Evolutionary conservation across 2,113 vertebrate genomes (phyloP), one percentile per base, ranked within the genome.

Genomic region (Antigone vipio): DNA sequence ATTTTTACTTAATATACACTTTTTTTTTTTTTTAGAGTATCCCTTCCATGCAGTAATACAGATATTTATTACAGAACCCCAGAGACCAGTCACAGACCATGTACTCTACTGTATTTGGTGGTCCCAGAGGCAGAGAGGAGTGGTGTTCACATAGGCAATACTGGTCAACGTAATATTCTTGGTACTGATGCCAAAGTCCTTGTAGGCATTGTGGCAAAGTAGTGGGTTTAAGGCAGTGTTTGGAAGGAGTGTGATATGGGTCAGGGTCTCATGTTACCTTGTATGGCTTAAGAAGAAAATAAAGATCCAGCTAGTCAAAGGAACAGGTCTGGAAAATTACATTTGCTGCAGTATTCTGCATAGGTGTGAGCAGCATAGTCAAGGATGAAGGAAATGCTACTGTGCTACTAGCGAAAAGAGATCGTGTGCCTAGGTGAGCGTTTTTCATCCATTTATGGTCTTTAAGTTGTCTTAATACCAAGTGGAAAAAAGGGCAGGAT

Each of bases 1-100:
- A 53, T 92, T 96, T 94, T 91, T 86, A 79, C 84, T 91, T 88
- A 60, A 82, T 52, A 38, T 16, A 22, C 7, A 3, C 56, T 71
- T 95, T 79, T 7, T 88, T 85, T 91, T 40, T 85, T 91, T 42
- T 74, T 53, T 74, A 62, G 74, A 68, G 20, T 93, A 49, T 95
- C 62, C 81, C 30, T 83, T 86, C 88, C 84, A 34, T 60, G 50
- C 59, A 86, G 29, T 69, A 76, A 69, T 79, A n/a, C 56, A 71
- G 77, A 75, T 60, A 83, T 26, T 92, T 95, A 74, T 88, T 85
- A 40, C 47, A 71, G 78, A 95, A 17, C 34, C 12, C 38, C 42
- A 67, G 58, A 79, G 59, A 45, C 38, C 50, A 29, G 18, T 49
- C 53, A 40, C 9, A 63, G 55, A 38, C 11, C 52, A 23, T 24